These are phyloP conservation scores for Anthopleura xanthogrammica DNA, from an alignment of 92 coral and sea anemone species.

Conservation along the genomic window DNA sequence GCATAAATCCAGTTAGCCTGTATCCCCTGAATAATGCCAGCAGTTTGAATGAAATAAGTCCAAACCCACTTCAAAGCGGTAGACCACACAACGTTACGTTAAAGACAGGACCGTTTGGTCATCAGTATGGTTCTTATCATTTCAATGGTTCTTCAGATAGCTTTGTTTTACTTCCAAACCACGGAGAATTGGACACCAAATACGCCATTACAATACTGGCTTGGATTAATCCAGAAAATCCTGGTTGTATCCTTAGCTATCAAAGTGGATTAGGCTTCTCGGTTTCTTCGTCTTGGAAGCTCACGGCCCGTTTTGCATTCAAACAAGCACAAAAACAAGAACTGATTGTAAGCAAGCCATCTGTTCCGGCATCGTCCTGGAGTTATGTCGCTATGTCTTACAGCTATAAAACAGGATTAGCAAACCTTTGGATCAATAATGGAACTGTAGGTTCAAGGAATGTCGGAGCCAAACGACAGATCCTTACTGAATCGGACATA, in stretches of 20 bases:
- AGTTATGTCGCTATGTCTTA: conserved; percentile 19
- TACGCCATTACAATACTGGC: conserved; percentile 21
- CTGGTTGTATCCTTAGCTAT: conserved; percentile 17
- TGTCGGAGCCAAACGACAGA: not conserved
- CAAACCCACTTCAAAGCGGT: conserved; percentile 20
- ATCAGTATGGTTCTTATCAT: conserved; percentile 7
- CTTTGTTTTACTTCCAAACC: conserved; percentile 6
- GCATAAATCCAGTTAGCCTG: not conserved
- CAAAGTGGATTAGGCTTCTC: conserved; percentile 14
- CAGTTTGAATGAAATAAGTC: conserved; percentile 10
- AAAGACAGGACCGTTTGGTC: conserved; percentile 12
- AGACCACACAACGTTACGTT: not conserved
- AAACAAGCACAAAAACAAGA: not conserved
- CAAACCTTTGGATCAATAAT: conserved; percentile 12
- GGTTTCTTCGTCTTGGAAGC: not conserved
- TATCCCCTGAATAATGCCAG: conserved; percentile 15
- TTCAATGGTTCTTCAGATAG: conserved; percentile 7
- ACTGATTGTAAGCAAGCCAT: not conserved
- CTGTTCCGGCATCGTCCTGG: conserved; percentile 5
- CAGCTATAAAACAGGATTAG: conserved; percentile 15
- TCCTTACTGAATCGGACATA: not conserved
- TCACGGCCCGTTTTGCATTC: conserved; percentile 6
- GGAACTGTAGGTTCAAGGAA: conserved; percentile 5
- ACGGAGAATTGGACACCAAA: conserved; percentile 7
- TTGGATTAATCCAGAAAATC: conserved; percentile 18